A percentile compares a stretch with the other conserved stretches of the same genome.
phyloP scores from a whole-genome alignment of 92 coral and sea anemone genomes.

The Zoanthus solanderi region DNA sequence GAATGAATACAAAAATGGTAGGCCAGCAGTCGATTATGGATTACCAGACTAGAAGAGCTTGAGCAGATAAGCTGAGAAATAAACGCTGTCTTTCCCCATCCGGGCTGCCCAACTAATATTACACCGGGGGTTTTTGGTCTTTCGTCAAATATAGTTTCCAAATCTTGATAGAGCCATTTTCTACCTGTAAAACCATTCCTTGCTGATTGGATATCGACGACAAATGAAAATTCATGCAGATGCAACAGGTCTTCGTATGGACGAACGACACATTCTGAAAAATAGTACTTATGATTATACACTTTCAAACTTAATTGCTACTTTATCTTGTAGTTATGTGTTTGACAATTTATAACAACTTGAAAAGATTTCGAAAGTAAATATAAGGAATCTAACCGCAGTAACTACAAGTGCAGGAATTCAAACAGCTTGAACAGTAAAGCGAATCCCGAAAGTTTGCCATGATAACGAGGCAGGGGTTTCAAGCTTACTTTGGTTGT shows the following conservation, averaged over 20 bases:
- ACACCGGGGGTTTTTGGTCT: conserved; percentile 41
- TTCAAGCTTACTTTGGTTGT: no score
- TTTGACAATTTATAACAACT: no score
- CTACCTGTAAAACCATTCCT: conserved; percentile 62
- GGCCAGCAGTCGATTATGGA: conserved; percentile 78
- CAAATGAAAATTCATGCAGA: conserved; percentile 18
- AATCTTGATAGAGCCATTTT: conserved; percentile 68
- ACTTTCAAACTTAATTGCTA: no score
- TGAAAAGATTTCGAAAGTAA: no score
- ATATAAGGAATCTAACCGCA: no score
- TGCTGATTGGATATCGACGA: conserved; percentile 21
- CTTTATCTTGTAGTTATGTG: no score
- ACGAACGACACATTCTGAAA: neutral
- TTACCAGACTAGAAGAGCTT: conserved; percentile 70
- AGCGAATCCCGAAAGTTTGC: no score
- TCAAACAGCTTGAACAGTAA: no score
- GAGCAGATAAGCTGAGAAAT: conserved; percentile 85
- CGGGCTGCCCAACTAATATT: conserved; percentile 70
- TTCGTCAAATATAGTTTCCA: conserved; percentile 46
- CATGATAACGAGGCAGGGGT: no score
- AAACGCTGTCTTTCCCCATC: conserved; percentile 82
- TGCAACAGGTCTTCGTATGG: conserved; percentile 47
- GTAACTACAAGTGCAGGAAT: no score
- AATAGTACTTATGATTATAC: neutral
- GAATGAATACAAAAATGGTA: conserved; percentile 86